These are phyloP conservation scores for Molossus molossus DNA, from an alignment of 2,797 vertebrate genomes.

Conservation along the genomic window DNA sequence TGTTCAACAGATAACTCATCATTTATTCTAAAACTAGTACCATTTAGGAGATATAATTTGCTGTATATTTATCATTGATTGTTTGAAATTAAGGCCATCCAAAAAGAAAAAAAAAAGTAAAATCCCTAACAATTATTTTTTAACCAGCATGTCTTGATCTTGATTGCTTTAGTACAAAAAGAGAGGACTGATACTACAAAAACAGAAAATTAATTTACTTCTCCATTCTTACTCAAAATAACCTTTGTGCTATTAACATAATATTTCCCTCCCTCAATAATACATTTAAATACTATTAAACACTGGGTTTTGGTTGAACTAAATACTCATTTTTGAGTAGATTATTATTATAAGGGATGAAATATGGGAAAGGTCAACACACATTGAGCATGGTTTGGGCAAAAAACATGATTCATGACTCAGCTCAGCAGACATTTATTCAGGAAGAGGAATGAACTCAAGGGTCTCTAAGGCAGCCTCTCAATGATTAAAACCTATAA, in stretches of 20 bases:
- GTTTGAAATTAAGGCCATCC: conserved; percentile 29
- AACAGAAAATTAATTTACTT: conserved; percentile 29
- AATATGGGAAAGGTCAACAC: neutral
- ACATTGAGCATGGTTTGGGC: neutral
- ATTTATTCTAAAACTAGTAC: conserved; percentile 52
- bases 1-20: neutral
- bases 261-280: neutral
- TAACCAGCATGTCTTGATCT: neutral
- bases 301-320: neutral
- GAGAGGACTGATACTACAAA: neutral
- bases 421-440: neutral
- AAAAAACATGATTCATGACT: neutral
- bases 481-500: neutral
- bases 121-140: neutral
- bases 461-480: neutral
- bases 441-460: neutral
- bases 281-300: conserved; percentile 3
- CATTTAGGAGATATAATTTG: conserved; percentile 30
- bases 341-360: neutral
- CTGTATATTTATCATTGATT: neutral
- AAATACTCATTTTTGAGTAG: neutral
- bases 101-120: neutral
- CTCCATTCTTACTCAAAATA: conserved; percentile 21
- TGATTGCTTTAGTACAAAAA: neutral
- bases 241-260: neutral